Evolutionary conservation across 2,797 vertebrate genomes (phyloP).

Genomic region (Syndactyla subalaris): DNA sequence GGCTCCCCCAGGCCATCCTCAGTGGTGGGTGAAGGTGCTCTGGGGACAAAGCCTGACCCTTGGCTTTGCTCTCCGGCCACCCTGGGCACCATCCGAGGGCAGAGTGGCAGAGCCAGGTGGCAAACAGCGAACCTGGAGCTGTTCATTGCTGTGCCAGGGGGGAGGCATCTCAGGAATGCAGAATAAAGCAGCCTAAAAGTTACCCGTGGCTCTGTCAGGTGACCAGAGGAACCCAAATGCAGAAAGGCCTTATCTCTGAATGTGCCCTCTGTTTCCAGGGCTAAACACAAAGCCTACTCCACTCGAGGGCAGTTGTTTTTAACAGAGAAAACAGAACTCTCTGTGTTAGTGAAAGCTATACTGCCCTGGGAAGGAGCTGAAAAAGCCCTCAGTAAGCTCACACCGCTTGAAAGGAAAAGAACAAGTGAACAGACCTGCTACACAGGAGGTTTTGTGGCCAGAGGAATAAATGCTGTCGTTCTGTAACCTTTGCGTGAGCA

Average conservation of each 20-base stretch:
- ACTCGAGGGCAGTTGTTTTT: slow-evolving; percentile 52
- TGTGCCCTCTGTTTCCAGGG: slow-evolving; percentile 59
- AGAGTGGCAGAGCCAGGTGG: slow-evolving; percentile 67
- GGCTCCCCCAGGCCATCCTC: neutral
- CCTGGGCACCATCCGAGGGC: neutral
- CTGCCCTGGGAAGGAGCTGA: slow-evolving; percentile 43
- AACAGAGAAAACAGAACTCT: slow-evolving; percentile 63
- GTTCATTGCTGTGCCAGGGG: slow-evolving; percentile 77
- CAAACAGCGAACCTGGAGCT: slow-evolving; percentile 81
- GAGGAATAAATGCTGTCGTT: neutral
- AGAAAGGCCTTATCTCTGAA: slow-evolving; percentile 64
- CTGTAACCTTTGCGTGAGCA: neutral
- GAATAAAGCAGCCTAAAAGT: slow-evolving; percentile 73
- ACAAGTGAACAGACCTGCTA: neutral
- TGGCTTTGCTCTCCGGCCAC: neutral
- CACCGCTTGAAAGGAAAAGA: neutral
- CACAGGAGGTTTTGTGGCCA: neutral
- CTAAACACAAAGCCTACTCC: slow-evolving; percentile 65
- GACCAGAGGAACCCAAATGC: slow-evolving; percentile 53
- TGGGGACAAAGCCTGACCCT: neutral
- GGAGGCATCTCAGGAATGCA: slow-evolving; percentile 90
- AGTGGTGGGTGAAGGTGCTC: neutral
- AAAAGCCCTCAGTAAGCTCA: neutral
- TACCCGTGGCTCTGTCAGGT: slow-evolving; percentile 71
- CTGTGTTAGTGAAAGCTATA: slow-evolving; percentile 77